Evolutionary conservation across 2,888 invertebrate genomes (phyloP), one percentile per base, ranked within the genome.

Genomic region (Brachypterus glaber): DNA sequence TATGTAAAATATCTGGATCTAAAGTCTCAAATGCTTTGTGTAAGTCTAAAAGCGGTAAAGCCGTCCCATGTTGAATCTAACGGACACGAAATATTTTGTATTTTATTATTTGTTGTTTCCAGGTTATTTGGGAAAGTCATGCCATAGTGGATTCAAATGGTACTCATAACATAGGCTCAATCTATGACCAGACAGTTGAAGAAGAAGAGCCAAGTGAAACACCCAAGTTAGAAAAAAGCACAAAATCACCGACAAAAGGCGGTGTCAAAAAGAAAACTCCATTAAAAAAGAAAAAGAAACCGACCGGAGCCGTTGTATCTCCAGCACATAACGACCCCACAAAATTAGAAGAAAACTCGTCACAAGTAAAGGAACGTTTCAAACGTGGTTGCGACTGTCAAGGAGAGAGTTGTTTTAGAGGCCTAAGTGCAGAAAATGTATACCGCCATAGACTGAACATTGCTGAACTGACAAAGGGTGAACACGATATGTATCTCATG

Each of bases 401-500:
- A 57, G 82, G 82, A 52, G 73, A 73, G 48, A 80, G 80, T 53
- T 85, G 84, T 57, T 84, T 84, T 55, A 69, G 76, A 37, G 79
- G 78, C n/a, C 66, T 85, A 17, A 80, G 79, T 58, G 75, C 83
- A 1, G 83, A 83, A 52, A 77, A 75, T 50, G 83, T 84, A 1
- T 84, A 82, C 57, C 75, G 77, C 33, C 84, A 85, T 59, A 69
- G 84, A 48, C 64, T 84, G 24, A 84, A 85, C 53, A 83, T 84
- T 43, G 84, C 84, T 1, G 84, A 85, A 60, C 59, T 84, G 41
- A 84, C 84, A 1, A 83, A 84, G 64, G 81, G 79, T 38, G 84
- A 85, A 61, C 84, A 84, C 61, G 84, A 84, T 60, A 84, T 85
- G 84, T 85, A 85, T 58, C 66, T 84, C 52, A 84, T 84, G 84